Evolutionary conservation across 2,113 vertebrate species (phyloP), one percentile per base, ranked within the genome.

Genomic region (Hippolais icterina): DNA sequence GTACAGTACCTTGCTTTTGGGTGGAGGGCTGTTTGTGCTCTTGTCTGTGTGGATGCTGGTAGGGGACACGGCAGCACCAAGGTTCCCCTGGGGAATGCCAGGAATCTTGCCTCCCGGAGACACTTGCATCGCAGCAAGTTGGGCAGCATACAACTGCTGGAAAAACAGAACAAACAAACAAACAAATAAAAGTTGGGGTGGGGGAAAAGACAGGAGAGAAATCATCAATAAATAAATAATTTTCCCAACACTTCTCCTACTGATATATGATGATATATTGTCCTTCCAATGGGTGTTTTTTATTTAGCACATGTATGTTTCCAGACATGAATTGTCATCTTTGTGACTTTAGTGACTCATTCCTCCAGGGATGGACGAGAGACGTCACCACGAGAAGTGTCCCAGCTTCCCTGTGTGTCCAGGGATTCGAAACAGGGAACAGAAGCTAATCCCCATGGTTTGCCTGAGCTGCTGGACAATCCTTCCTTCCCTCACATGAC

Each of bases 101-200:
- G 98, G 98, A 94, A 99, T 98, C 98, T 99, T 99, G 84, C 98
- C 98, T 98, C 99, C 99, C 0, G 99, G 99, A 96, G 99, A 99
- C 37, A 99, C 99, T 97, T 99, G 99, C 99, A 99, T 99, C 39
- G 99, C 99, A 71, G 99, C 99, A 95, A 99, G 98, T 93, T 99
- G 99, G 96, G 99, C 99, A 79, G 99, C 99, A 94, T 99, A 99
- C 94, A 99, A 98, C 98, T 99, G 99, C 99, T 99, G 96, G 93
- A 91, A 94, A 90, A 77, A 92, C 42, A 93, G 20, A 68, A 69
- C 31, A n/a, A 24, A 57, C 31, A 96, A 93, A 86, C 2, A 41
- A 9, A 27, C 80, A 9, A 28, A 6, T 18, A 76, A 79, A 64
- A 44, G 71, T 8, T 5, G 21, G 52, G 14, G 20, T 14, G 17